phyloP scores from a whole-genome alignment of 2,888 invertebrate genomes.

The Acronicta alni region DNA sequence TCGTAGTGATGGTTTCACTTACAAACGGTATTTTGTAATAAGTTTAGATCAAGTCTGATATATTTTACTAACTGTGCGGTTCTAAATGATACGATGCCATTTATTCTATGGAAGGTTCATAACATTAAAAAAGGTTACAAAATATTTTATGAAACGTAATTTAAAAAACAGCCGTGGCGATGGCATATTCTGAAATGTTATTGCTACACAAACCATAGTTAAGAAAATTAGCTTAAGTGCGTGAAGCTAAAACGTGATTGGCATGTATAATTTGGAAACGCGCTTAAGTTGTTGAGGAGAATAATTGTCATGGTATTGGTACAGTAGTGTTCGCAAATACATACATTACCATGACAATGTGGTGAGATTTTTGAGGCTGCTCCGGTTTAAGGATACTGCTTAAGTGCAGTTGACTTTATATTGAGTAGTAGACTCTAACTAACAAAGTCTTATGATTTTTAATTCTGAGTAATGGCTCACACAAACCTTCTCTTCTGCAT shows the following conservation, averaged over 20 bases:
- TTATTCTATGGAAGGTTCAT: neutral
- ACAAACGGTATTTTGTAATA: constrained; percentile 17
- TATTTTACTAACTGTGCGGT: constrained; percentile 14
- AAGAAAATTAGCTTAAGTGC: constrained; percentile 41
- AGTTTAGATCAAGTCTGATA: constrained; percentile 37
- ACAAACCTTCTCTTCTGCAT: too few relatives aligned
- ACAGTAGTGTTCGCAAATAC: constrained; percentile 27
- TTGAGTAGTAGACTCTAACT: neutral
- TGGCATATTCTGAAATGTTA: constrained; percentile 23
- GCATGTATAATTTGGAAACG: constrained; percentile 54
- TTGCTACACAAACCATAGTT: constrained; percentile 35
- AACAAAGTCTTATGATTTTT: neutral
- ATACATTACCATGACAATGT: constrained; percentile 20
- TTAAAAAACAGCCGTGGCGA: constrained; percentile 19
- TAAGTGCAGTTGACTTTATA: neutral
- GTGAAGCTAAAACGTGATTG: constrained; percentile 47
- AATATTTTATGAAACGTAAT: constrained; percentile 19
- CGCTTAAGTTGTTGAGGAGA: constrained; percentile 19
- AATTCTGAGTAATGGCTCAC: too few relatives aligned
- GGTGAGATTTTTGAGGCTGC: constrained; percentile 5
- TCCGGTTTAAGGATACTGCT: neutral
- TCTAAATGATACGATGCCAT: constrained; percentile 23
- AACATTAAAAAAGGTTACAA: constrained; percentile 20
- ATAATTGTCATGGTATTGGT: constrained; percentile 20
- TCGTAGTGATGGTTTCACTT: constrained; percentile 17